Evolutionary conservation across 2,797 vertebrate genomes (phyloP), one percentile per base, ranked within the genome.

Genomic region (Melanotaenia nigrans): DNA sequence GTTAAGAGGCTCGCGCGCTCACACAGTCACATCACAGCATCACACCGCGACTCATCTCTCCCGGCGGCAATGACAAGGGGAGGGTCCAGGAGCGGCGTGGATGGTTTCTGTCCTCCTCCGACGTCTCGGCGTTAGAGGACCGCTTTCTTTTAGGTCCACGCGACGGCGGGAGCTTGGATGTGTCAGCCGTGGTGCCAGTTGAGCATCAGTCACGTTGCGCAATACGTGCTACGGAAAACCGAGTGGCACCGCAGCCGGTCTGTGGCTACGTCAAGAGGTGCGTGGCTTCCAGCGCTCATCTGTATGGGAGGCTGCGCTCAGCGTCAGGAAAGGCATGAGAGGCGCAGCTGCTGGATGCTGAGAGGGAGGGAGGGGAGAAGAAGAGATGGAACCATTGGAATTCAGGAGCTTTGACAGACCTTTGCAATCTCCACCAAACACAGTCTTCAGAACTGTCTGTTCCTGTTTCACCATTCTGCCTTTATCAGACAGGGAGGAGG

Each of bases 261-360:
- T 61, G 87, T 81, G 92, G 85, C 91, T 89, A 97, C 96, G 96
- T 97, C 95, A 96, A 95, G 95, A 94, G 93, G 86, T 92, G 95
- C 94, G 94, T 94, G 93, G 93, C 93, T 93, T 85, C 74, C 85
- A 75, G 88, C 92, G 86, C 94, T 95, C 92, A 94, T 95, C 93
- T 92, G 93, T 94, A 94, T 93, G 92, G 92, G 87, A 89, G 88
- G 83, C 88, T 91, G 81, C 86, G 87, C 92, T 68, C 89, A n/a
- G 89, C 88, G 83, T 88, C 87, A 79, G 86, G 88, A 77, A 86
- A 92, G 90, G 85, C 88, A 83, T 70, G 92, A 90, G 91, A 91
- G 90, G 85, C 77, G 91, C 88, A 92, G 90, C 91, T 92, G 90
- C 83, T 90, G 79, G 86, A 84, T 70, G 84, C 78, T 66, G 70